phyloP scores from a whole-genome alignment of 2,888 invertebrate genomes.

The Rhingia rostrata region DNA sequence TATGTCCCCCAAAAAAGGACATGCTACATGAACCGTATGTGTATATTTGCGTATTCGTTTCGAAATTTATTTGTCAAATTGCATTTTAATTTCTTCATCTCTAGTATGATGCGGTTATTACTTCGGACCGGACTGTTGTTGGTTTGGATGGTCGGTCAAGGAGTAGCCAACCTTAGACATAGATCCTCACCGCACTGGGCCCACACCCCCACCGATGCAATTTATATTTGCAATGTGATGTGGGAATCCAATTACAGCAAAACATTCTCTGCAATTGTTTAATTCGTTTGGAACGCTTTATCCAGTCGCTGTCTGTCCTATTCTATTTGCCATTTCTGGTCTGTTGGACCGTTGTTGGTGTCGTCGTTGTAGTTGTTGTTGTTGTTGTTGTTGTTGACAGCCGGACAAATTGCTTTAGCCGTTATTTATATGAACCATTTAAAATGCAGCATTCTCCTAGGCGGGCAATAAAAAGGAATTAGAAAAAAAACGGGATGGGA shows the following conservation, averaged over 20 bases:
- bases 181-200: background rate
- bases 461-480: constrained; percentile 68
- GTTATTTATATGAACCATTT: constrained; percentile 74
- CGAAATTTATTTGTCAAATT: constrained; percentile 64
- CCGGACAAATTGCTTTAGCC: constrained; percentile 69
- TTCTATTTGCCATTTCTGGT: constrained; percentile 27
- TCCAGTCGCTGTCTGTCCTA: constrained; percentile 6
- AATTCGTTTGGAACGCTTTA: constrained; percentile 65
- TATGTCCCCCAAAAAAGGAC: constrained; percentile 23
- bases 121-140: constrained; percentile 43
- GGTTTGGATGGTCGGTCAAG: constrained; percentile 10
- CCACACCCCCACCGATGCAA: constrained; percentile 12
- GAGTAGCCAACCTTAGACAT: constrained; percentile 23
- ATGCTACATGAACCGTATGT: constrained; percentile 37
- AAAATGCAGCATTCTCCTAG: constrained; percentile 64
- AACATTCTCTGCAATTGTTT: constrained; percentile 72
- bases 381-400: constrained; percentile 70
- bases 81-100: constrained; percentile 68
- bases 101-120: constrained; percentile 65
- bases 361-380: constrained; percentile 53
- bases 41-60: constrained; percentile 41
- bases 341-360: constrained; percentile 36
- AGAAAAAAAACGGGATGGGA: constrained; percentile 32
- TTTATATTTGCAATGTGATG: constrained; percentile 61
- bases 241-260: constrained; percentile 71